Evolutionary conservation across 2,888 invertebrate species (phyloP).

Genomic region (Melieria picta): DNA sequence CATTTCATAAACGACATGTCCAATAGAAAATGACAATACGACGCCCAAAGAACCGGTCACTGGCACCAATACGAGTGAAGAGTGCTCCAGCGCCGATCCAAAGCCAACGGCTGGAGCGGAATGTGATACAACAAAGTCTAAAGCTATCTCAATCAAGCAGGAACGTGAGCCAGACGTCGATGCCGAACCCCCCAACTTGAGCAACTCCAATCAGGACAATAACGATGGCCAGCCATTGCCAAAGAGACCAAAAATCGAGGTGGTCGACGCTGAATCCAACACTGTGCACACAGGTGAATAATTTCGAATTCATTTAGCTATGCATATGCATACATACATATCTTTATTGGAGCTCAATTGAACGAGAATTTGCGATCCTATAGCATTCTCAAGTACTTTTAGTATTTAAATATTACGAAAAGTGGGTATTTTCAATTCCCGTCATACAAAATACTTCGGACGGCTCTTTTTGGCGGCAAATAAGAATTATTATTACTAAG

Average conservation of each 20-base stretch:
- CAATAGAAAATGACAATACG: constrained; percentile 68
- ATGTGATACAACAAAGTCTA: constrained; percentile 45
- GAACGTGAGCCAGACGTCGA: constrained; percentile 48
- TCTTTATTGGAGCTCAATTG: not conserved
- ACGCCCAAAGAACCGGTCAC: constrained; percentile 68
- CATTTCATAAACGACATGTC: not conserved
- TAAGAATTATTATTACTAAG: too few relatives aligned
- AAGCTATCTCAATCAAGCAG: constrained; percentile 57
- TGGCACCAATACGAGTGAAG: constrained; percentile 7
- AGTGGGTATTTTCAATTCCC: too few relatives aligned
- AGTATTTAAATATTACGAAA: too few relatives aligned
- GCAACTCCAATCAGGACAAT: constrained; percentile 34
- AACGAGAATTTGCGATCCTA: too few relatives aligned
- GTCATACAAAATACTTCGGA: too few relatives aligned
- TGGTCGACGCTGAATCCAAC: constrained; percentile 89
- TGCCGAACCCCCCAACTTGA: constrained; percentile 30
- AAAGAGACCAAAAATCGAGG: constrained; percentile 82
- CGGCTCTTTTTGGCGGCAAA: too few relatives aligned
- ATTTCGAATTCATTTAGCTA: not conserved
- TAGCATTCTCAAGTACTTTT: too few relatives aligned
- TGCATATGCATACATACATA: not conserved
- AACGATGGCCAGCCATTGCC: constrained; percentile 66
- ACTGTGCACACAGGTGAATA: constrained; percentile 90
- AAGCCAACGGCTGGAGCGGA: constrained; percentile 20
- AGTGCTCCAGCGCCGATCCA: constrained; percentile 52